A percentile compares a stretch with the other conserved stretches of the same genome.
phyloP scores from a whole-genome alignment of 2,888 invertebrate genomes.

The Cryptophagus acutangulus region DNA sequence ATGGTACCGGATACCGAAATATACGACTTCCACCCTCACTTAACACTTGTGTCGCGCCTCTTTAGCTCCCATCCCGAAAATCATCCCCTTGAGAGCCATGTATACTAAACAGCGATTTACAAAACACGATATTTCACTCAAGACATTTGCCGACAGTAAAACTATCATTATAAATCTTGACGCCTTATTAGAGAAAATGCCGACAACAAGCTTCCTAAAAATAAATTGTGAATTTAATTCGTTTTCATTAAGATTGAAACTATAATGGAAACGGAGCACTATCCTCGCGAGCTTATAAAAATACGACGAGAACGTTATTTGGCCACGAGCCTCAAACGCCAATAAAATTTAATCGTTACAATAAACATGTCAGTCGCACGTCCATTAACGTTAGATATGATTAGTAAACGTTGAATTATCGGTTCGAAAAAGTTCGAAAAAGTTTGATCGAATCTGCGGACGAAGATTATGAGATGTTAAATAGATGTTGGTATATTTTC shows the following conservation, averaged over 20 bases:
- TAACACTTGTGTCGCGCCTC: slow-evolving; percentile 33
- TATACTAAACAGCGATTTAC: slow-evolving; percentile 1
- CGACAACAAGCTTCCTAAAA: not conserved
- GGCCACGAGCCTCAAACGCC: slow-evolving; percentile 15
- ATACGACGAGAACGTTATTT: not conserved
- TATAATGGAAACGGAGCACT: not conserved
- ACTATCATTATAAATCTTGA: not conserved
- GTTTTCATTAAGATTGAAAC: not conserved
- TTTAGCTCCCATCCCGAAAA: not conserved
- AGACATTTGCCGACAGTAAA: not conserved
- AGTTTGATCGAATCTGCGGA: slow-evolving; percentile 1
- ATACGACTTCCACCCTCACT: slow-evolving; percentile 31
- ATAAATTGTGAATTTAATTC: not conserved
- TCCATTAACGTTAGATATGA: slow-evolving; percentile 28
- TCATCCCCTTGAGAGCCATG: not conserved
- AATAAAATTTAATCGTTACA: slow-evolving; percentile 33
- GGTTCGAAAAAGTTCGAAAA: not conserved
- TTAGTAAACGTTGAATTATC: slow-evolving; percentile 24
- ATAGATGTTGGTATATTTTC: slow-evolving; percentile 34
- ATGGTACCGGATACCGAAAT: not conserved
- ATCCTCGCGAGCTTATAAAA: not conserved
- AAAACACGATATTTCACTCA: slow-evolving; percentile 5
- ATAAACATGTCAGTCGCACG: slow-evolving; percentile 34
- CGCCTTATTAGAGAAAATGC: not conserved
- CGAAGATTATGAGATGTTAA: slow-evolving; percentile 33